Evolutionary conservation across 2,888 invertebrate genomes (phyloP), one percentile per base, ranked within the genome.

Genomic region (Xestobium rufovillosum): DNA sequence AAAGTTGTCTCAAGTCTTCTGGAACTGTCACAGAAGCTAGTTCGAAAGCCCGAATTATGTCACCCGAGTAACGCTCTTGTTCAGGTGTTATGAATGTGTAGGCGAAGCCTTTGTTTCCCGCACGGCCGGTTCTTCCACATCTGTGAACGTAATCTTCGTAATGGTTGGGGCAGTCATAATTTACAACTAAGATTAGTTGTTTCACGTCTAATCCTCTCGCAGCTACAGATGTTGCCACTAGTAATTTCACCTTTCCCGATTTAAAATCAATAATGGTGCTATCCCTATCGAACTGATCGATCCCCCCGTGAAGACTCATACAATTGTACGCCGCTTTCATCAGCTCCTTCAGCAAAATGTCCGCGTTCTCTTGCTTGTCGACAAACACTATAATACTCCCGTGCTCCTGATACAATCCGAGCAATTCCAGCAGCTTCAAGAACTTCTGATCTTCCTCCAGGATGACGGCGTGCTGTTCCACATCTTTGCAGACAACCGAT

Each of bases 121-220:
- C 90, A 12, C 89, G 75, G 0, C 89, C 89, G 0, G 89, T 90
- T 38, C 89, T 73, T 1, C 89, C 95, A 66, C 94, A 96, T 59
- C 97, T 80, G 65, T 99, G 98, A 12, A 99, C 97, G 64, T 99
- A 99, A 66, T 99, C 98, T 67, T 99, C 98, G 59, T 98, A 98
- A 66, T 99, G 98, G 67, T 98, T 98, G 0, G 98, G 97, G 56
- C 95, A 96, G 67, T 99, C 97, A 65, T 95, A 98, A 68, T 99
- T 99, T 9, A 99, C 85, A 2, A 99, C 98, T 16, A 98, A 70
- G 55, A 95, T 94, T 35, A 98, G 74, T 53, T 97, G 92, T 61
- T 97, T 97, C 0, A 99, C 97, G 63, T 99, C 98, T n/a, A 99
- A 70, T 0, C 98, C 98, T 37, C 98, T 71, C 1, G 98, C 97